Evolutionary conservation across 2,888 invertebrate genomes (phyloP).

Genomic region (Brenthis ino): DNA sequence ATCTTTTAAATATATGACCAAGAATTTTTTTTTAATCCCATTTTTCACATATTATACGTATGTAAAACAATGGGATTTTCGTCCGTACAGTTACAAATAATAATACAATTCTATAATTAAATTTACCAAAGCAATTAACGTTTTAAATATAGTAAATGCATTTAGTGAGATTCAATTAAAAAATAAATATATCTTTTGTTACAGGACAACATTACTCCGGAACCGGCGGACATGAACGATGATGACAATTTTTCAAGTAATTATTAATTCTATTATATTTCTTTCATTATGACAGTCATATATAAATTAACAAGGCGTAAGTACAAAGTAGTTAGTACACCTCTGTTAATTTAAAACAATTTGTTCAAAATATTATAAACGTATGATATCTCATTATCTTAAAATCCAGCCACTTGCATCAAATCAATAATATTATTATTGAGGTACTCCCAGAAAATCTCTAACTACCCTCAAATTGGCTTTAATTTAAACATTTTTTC

Average conservation of each 20-base stretch:
- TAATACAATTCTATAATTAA: too few relatives aligned
- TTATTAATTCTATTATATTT: constrained; percentile 47
- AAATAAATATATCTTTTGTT: constrained; percentile 66
- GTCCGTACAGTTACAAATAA: too few relatives aligned
- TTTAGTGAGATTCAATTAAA: constrained; percentile 22
- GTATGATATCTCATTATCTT: constrained; percentile 8
- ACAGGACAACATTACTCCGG: constrained; percentile 88
- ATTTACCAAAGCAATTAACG: not conserved
- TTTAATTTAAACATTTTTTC: constrained; percentile 47
- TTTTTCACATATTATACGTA: too few relatives aligned
- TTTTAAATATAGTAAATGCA: constrained; percentile 9
- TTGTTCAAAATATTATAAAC: too few relatives aligned
- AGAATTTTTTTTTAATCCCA: too few relatives aligned
- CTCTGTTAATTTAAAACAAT: too few relatives aligned
- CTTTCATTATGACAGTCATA: constrained; percentile 13
- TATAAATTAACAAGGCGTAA: not conserved
- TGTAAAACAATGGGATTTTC: too few relatives aligned
- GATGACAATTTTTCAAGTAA: constrained; percentile 88
- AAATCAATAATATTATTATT: constrained; percentile 70
- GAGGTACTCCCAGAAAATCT: constrained; percentile 38
- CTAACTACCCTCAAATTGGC: constrained; percentile 53
- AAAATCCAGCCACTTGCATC: constrained; percentile 74
- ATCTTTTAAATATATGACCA: too few relatives aligned
- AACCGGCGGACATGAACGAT: constrained; percentile 86
- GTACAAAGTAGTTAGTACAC: too few relatives aligned